Evolutionary conservation across 2,113 vertebrate species (phyloP), one percentile per base, ranked within the genome.

Genomic region (Gymnocephalus cernua): DNA sequence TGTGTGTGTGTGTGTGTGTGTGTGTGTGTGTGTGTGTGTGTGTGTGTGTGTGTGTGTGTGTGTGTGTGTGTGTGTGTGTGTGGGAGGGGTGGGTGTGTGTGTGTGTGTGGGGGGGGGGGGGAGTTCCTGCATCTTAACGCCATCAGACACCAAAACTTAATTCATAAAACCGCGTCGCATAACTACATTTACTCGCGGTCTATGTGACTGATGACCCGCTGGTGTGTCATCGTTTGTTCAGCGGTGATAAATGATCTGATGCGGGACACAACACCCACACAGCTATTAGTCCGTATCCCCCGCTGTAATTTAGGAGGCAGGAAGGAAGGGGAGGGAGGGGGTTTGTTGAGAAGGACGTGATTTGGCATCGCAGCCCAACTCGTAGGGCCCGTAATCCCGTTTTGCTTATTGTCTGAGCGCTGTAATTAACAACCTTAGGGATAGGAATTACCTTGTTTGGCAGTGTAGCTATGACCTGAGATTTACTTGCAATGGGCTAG

Each of bases 371-470:
- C 59, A 64, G 79, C 29, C 38, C 56, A 25, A 27, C 68, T 50
- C n/a, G 35, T 35, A 38, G 56, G 3, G 7, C 56, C 48, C 58
- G 38, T 81, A 89, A 83, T 89, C 76, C 71, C 21, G 18, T 63
- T 81, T 75, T 73, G 61, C 45, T 80, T 80, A 4, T 79, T 84
- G 74, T 82, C 21, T 71, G 71, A 38, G 63, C 10, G 8, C 66
- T 47, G 41, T 77, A 85, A 89, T 89, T 84, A 86, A 92, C 82
- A 76, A 84, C 77, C 48, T 74, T 2, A 14, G 78, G 86, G 73
- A 80, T 4, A n/a, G 57, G 57, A 83, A 74, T 76, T 89, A 78
- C 67, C 75, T 73, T 82, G 74, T 82, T 83, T 85, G 80, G 85
- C 80, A 74, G 71, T 0, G 15, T 6, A 27, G 71, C 82, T 21